Conservation (phyloP, 2,888 invertebrate species). For the Platerodrilus igneus region DNA sequence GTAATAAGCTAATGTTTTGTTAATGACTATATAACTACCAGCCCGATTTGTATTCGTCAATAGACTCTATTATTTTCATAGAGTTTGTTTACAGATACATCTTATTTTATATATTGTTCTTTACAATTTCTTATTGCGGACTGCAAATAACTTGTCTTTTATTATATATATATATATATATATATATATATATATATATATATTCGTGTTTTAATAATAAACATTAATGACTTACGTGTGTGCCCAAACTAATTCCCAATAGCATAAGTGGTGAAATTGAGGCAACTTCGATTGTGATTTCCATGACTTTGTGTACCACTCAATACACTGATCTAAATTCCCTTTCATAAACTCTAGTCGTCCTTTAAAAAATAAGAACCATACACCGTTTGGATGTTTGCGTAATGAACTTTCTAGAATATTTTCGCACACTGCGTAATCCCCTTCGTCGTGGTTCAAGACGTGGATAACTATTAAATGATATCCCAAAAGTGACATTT, state of each 20-base stretch:
- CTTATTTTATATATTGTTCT: too few relatives aligned
- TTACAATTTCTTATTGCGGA: too few relatives aligned
- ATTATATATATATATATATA: too few relatives aligned
- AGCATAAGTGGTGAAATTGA: slow-evolving; percentile 89
- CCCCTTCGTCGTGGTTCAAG: slow-evolving; percentile 75
- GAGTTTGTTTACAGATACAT: too few relatives aligned
- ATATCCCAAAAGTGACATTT: slow-evolving; percentile 79
- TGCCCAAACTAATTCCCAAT: slow-evolving; percentile 92
- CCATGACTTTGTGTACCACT: slow-evolving; percentile 76
- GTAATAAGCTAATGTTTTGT: too few relatives aligned
- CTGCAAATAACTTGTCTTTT: too few relatives aligned
- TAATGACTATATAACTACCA: too few relatives aligned
- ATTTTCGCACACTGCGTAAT: slow-evolving; percentile 68
- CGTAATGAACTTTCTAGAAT: slow-evolving; percentile 72
- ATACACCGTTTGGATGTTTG: slow-evolving; percentile 77
- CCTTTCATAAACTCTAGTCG: slow-evolving; percentile 79
- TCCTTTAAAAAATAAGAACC: slow-evolving; percentile 89
- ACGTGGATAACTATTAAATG: slow-evolving; percentile 81
- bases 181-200: not conserved
- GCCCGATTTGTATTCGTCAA: too few relatives aligned
- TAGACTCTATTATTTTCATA: too few relatives aligned
- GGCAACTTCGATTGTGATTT: slow-evolving; percentile 79
- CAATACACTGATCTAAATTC: slow-evolving; percentile 63
- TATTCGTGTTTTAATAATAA: too few relatives aligned
- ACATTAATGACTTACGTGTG: slow-evolving; percentile 72